These are phyloP conservation scores for Falco berigora DNA, from an alignment of 2,797 vertebrate species.

Conservation along the genomic window DNA sequence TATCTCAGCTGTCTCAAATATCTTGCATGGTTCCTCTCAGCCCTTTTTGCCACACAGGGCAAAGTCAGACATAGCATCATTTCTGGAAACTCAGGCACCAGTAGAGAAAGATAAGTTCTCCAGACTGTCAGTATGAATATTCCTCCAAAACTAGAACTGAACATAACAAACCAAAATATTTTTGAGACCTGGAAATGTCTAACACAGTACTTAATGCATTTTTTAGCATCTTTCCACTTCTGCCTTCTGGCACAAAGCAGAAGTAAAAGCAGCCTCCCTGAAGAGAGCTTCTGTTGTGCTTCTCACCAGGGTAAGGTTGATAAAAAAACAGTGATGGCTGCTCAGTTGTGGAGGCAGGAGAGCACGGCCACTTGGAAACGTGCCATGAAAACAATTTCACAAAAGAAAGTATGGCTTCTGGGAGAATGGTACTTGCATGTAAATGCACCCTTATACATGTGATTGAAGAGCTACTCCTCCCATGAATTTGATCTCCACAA, in stretches of 20 bases:
- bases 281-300: neutral
- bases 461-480: neutral
- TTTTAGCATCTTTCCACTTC: slow-evolving; percentile 40
- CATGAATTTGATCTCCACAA: neutral
- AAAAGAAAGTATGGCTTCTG: neutral
- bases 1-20: neutral
- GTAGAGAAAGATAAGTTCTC: slow-evolving; percentile 6
- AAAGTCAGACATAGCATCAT: neutral
- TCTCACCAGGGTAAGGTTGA: neutral
- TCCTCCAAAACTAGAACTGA: slow-evolving; percentile 37
- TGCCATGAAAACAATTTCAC: neutral
- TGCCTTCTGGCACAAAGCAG: slow-evolving; percentile 32
- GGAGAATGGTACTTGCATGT: neutral
- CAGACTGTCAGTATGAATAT: neutral
- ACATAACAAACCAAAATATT: neutral
- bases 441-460: rapidly evolving
- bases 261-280: neutral
- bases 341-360: neutral
- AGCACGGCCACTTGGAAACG: rapidly evolving
- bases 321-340: neutral
- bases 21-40: neutral
- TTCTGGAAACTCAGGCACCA: neutral
- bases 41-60: neutral
- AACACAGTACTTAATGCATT: neutral
- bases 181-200: neutral